Conservation (phyloP, 64 coral and sea anemone genomes). For the Platygyra sinensis region DNA sequence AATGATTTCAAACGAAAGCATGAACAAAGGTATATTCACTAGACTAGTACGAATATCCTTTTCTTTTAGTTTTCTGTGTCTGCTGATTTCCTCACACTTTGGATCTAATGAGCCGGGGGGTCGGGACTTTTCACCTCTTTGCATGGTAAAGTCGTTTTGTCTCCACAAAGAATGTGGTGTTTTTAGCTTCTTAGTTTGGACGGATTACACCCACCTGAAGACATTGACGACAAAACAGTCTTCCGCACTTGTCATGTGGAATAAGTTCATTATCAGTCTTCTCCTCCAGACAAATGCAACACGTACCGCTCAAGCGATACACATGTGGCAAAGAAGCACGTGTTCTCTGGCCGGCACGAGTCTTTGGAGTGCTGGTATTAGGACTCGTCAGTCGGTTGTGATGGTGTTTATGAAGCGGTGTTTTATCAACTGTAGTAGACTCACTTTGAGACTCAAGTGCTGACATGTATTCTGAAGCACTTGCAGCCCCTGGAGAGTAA, state of each 20-base stretch:
- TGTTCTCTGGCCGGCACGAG: background rate
- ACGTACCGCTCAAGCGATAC: constrained; percentile 51
- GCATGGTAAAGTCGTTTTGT: too few relatives aligned
- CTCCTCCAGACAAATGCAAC: constrained; percentile 37
- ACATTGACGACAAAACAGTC: constrained; percentile 48
- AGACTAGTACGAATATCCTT: too few relatives aligned
- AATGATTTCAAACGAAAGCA: too few relatives aligned
- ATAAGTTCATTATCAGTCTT: constrained; percentile 9
- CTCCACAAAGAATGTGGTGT: too few relatives aligned
- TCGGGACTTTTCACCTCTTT: too few relatives aligned
- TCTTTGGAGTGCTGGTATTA: background rate
- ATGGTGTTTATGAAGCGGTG: background rate
- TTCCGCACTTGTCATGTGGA: constrained; percentile 53
- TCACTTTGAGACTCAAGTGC: constrained; percentile 6
- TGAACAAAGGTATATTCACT: too few relatives aligned
- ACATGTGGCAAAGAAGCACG: constrained; percentile 35
- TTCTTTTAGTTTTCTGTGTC: too few relatives aligned
- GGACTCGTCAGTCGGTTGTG: background rate
- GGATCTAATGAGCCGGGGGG: too few relatives aligned
- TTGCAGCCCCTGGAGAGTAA: constrained; percentile 11
- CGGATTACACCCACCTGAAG: constrained; percentile 25
- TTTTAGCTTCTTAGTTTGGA: background rate
- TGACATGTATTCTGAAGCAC: background rate
- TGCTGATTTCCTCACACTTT: too few relatives aligned
- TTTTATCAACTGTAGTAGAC: background rate